These are phyloP conservation scores for Kuschelorhynchus macadamiae DNA, from an alignment of 2,888 invertebrate species.

Conservation along the genomic window DNA sequence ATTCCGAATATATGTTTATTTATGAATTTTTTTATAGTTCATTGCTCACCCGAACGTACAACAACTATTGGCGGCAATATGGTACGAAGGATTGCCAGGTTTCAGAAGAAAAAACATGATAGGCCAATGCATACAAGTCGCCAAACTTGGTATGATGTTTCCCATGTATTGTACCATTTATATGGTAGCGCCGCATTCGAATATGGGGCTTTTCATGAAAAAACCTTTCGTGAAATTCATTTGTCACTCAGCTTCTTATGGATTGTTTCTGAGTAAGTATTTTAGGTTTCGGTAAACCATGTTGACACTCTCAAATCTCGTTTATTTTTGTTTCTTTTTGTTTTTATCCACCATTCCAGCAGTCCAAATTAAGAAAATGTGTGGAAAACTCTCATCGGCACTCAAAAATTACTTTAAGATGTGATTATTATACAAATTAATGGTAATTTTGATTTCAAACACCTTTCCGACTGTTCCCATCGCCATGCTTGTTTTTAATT, in stretches of 20 bases:
- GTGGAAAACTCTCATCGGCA: too few relatives aligned
- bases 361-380: too few relatives aligned
- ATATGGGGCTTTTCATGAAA: slow-evolving; percentile 91
- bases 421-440: too few relatives aligned
- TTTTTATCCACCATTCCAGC: too few relatives aligned
- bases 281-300: too few relatives aligned
- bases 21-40: slow-evolving; percentile 48
- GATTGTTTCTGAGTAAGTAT: slow-evolving; percentile 93
- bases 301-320: too few relatives aligned
- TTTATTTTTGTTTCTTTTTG: too few relatives aligned
- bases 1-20: too few relatives aligned
- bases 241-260: slow-evolving; percentile 95
- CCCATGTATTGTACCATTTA: slow-evolving; percentile 94
- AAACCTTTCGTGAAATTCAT: slow-evolving; percentile 99
- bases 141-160: slow-evolving; percentile 89
- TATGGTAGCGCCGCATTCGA: slow-evolving; percentile 91
- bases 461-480: too few relatives aligned
- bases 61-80: slow-evolving; percentile 90
- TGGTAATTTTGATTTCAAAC: slow-evolving; percentile 5
- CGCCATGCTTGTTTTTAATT: too few relatives aligned
- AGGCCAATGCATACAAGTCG: slow-evolving; percentile 87
- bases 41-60: slow-evolving; percentile 92
- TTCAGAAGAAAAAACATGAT: slow-evolving; percentile 93
- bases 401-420: too few relatives aligned
- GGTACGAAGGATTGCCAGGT: slow-evolving; percentile 96